Base-by-base conservation (phyloP, 1,140 invertebrate species). In the Aphelenchoides avenae region DNA sequence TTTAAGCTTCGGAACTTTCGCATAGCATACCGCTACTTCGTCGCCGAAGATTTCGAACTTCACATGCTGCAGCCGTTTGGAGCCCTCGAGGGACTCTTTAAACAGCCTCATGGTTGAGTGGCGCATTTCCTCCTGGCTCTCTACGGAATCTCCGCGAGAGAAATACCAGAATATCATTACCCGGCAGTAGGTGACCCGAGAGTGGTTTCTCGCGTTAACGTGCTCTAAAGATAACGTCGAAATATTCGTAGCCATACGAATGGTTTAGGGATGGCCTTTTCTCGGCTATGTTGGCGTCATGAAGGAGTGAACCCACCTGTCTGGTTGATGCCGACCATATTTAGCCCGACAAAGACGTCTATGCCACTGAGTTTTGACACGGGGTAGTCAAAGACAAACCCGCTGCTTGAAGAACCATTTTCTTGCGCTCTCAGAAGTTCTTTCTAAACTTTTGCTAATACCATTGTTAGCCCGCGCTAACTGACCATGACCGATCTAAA, bases 31-130 rank as follows among this genome's bases (percentile, higher is more conserved):
- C 3, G 68, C 69, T n/a, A 71, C 58, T 59, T 67, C 66, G 48
- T 71, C 69, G 9, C 64, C 66, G 42, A 69, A 71, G 18, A 71
- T 69, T 22, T 72, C 62, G 42, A 71, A 71, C 18, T 58, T 50
- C 22, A 73, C 61, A 27, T 61, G 29, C 9, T 64, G 41, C 6
- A 65, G 52, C 15, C 26, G 39, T 26, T 54, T 52, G 18, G 18
- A 13, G n/a, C 67, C 61, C 15, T 60, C 33, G 22, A 62, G 52
- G 9, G 50, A 55, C 6, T 46, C 22, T 40, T 68, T 47, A 48
- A 71, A 71, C n/a, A 71, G 49, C 5, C 51, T 48, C 26, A 62
- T 39, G 3, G 67, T 57, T 2, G 44, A 46, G 20, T 65, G 44
- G 36, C 60, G 33, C 11, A 70, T 43, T 5, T 41, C 37, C 24